Percentiles rank a stretch among this genome's conserved stretches.
phyloP scores from a whole-genome alignment of 2,888 invertebrate species.

The Lymantria dispar region DNA sequence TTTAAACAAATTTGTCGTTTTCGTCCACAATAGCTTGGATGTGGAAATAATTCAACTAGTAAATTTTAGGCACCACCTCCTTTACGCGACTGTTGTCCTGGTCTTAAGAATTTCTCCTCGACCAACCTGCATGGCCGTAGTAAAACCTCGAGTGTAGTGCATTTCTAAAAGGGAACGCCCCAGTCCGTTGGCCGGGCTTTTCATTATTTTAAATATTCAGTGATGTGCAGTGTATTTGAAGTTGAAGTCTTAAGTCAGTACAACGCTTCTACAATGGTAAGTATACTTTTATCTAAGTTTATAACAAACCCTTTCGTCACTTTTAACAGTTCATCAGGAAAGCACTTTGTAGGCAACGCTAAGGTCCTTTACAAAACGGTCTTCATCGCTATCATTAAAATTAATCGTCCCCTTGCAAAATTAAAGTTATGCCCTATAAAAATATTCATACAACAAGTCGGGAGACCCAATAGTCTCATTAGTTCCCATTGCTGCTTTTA shows the following conservation, averaged over 20 bases:
- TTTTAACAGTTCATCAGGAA: constrained; percentile 48
- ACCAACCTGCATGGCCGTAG: constrained; percentile 77
- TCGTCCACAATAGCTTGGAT: too few species aligned
- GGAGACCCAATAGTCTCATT: constrained; percentile 73
- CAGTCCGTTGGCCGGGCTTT: constrained; percentile 60
- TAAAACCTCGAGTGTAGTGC: constrained; percentile 77
- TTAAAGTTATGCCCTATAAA: constrained; percentile 71
- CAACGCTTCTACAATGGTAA: constrained; percentile 45
- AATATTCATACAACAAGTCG: constrained; percentile 71
- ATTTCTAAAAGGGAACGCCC: constrained; percentile 80
- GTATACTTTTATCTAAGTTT: constrained; percentile 53
- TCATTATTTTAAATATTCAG: constrained; percentile 81
- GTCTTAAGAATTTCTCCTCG: constrained; percentile 62
- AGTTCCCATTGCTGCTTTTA: constrained; percentile 73
- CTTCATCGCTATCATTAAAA: constrained; percentile 57
- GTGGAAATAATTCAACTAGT: constrained; percentile 35
- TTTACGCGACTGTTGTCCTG: constrained; percentile 69
- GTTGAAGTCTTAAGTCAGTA: constrained; percentile 47
- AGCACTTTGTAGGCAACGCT: constrained; percentile 38
- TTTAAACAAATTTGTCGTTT: too few species aligned
- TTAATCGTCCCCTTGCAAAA: constrained; percentile 66
- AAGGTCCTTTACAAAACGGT: constrained; percentile 24
- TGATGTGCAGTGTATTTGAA: constrained; percentile 66
- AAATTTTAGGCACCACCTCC: constrained; percentile 56
- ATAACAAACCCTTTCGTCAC: constrained; percentile 38